Conservation (phyloP, 2,888 invertebrate species). For the Drosophila neonasuta region DNA sequence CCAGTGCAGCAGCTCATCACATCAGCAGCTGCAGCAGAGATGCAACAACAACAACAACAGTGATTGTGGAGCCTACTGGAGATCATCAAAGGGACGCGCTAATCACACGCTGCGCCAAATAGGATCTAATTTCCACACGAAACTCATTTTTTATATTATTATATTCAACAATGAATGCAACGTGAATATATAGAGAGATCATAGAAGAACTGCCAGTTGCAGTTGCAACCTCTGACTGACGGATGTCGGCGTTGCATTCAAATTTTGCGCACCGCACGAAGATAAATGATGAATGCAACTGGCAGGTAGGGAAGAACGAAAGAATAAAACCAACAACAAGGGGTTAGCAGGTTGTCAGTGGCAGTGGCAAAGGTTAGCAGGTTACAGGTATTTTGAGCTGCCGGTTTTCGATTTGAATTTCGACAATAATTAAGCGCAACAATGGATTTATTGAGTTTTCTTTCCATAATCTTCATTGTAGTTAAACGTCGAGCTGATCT, state of each 20-base stretch:
- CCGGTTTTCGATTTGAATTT: conserved; percentile 70
- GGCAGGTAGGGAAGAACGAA: conserved; percentile 9
- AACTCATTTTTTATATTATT: conserved; percentile 29
- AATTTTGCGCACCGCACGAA: conserved; percentile 75
- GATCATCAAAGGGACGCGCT: conserved; percentile 73
- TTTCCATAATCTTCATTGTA: conserved; percentile 32
- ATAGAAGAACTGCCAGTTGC: conserved; percentile 38
- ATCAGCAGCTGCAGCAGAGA: conserved; percentile 31
- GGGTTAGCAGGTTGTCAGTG: conserved; percentile 13
- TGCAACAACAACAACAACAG: conserved; percentile 15
- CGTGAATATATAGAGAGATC: conserved; percentile 63
- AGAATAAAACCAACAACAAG: background rate
- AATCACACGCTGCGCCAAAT: conserved; percentile 78
- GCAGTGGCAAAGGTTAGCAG: conserved; percentile 23
- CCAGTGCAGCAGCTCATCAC: conserved; percentile 39
- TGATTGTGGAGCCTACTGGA: conserved; percentile 35
- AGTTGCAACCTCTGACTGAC: conserved; percentile 42
- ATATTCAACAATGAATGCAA: conserved; percentile 6
- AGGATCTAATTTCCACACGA: conserved; percentile 79
- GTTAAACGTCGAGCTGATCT: conserved; percentile 51
- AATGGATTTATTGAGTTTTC: conserved; percentile 75
- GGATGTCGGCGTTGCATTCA: conserved; percentile 67
- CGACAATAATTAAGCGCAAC: conserved; percentile 78
- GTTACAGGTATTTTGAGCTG: conserved; percentile 40
- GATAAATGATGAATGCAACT: conserved; percentile 68